phyloP scores from a whole-genome alignment of 2,888 invertebrate species.

The Reticulitermes lucifugus region DNA sequence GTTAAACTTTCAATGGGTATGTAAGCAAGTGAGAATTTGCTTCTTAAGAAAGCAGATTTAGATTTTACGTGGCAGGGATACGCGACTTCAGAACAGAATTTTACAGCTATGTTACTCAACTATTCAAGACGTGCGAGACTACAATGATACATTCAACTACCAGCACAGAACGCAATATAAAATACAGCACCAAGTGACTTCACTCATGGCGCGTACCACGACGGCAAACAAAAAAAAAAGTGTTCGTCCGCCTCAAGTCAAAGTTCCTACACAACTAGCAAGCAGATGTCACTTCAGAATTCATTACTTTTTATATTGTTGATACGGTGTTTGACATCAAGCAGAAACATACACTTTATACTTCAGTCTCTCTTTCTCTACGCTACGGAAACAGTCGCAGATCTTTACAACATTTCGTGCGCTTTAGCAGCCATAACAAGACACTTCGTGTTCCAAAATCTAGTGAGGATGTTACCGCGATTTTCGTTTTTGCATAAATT shows the following conservation, averaged over 20 bases:
- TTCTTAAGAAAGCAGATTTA: too few species aligned
- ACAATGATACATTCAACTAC: too few species aligned
- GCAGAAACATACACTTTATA: background rate
- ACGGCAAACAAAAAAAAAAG: too few species aligned
- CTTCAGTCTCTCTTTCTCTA: background rate
- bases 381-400: background rate
- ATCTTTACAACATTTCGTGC: background rate
- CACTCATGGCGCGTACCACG: too few species aligned
- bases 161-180: too few species aligned
- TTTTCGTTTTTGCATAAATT: background rate
- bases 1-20: too few species aligned
- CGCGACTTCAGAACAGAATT: too few species aligned
- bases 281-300: background rate
- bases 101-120: too few species aligned
- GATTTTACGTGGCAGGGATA: too few species aligned
- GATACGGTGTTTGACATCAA: slow-evolving; percentile 11
- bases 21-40: too few species aligned
- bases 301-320: background rate
- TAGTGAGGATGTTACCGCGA: background rate
- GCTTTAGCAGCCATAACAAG: background rate
- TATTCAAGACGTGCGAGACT: too few species aligned
- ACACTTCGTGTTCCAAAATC: background rate
- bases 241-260: background rate
- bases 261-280: background rate
- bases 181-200: too few species aligned